A percentile compares a stretch with the other conserved stretches of the same genome.
phyloP scores from a whole-genome alignment of 2,888 invertebrate genomes.

The Euplagia quadripunctaria region DNA sequence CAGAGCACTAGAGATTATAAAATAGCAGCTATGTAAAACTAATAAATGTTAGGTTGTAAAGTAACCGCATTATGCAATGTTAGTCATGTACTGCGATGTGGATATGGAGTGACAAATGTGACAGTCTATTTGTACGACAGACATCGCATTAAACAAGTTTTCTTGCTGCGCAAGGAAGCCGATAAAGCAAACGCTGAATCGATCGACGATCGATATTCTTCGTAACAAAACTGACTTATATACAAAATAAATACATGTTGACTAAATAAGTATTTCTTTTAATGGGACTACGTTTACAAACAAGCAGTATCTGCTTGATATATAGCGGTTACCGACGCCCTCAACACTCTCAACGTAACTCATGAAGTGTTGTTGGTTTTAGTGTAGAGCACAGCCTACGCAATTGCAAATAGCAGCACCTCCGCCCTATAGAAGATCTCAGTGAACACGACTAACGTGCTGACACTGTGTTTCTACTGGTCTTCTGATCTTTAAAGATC shows the following conservation, averaged over 20 bases:
- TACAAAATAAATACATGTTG: no score
- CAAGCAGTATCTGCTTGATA: no score
- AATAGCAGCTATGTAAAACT: conserved; percentile 4
- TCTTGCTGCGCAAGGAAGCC: conserved; percentile 11
- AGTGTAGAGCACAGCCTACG: no score
- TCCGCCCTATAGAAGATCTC: no score
- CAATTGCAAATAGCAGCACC: no score
- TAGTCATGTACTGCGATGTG: conserved; percentile 9
- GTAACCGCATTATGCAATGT: conserved; percentile 15
- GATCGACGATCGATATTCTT: neutral
- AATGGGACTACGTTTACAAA: neutral
- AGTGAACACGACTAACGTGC: no score
- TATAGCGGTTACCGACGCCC: no score
- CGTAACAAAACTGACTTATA: neutral
- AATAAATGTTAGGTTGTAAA: conserved; percentile 6
- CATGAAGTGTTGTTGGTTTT: no score
- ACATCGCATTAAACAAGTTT: conserved; percentile 15
- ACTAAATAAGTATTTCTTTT: neutral
- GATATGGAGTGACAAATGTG: conserved; percentile 15
- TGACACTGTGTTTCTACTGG: no score
- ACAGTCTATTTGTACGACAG: conserved; percentile 4
- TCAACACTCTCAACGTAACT: no score
- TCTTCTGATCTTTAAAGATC: no score
- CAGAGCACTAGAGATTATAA: conserved; percentile 9
- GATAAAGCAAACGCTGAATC: conserved; percentile 10